Evolutionary conservation across 2,888 invertebrate species (phyloP).

Genomic region (Ophion slaviceki): DNA sequence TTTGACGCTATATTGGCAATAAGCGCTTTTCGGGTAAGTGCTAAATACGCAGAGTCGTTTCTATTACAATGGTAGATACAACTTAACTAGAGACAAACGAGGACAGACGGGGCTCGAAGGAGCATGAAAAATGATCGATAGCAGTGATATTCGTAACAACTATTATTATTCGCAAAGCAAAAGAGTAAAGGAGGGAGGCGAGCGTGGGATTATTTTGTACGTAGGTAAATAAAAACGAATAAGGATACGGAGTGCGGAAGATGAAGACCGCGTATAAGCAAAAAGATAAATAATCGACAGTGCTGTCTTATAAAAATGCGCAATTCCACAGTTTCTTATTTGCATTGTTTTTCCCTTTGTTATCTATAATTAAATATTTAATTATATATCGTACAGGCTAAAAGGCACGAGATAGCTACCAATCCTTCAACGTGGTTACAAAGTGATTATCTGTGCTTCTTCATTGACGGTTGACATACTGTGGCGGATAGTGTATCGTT

Average conservation of each 20-base stretch:
- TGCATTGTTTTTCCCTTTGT: constrained; percentile 77
- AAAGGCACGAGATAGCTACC: constrained; percentile 83
- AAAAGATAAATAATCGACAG: constrained; percentile 79
- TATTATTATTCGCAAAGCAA: constrained; percentile 45
- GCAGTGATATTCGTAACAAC: constrained; percentile 12
- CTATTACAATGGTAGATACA: constrained; percentile 41
- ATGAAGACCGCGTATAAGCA: constrained; percentile 12
- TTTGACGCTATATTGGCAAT: constrained; percentile 38
- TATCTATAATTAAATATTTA: constrained; percentile 65
- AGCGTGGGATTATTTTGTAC: constrained; percentile 8
- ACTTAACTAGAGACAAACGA: constrained; percentile 25
- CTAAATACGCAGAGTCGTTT: constrained; percentile 27
- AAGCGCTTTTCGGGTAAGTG: neutral
- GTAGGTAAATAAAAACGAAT: constrained; percentile 11
- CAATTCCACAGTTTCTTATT: constrained; percentile 80
- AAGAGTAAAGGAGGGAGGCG: constrained; percentile 20
- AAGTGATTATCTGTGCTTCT: constrained; percentile 73
- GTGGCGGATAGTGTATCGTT: constrained; percentile 67
- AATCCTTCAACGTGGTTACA: constrained; percentile 82
- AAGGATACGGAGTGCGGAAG: neutral
- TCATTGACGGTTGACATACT: constrained; percentile 70
- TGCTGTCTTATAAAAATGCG: constrained; percentile 76
- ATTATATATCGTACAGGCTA: constrained; percentile 79
- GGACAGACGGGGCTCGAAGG: constrained; percentile 10
- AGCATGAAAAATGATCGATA: constrained; percentile 17